These are phyloP conservation scores for Paragorgia papillata DNA, from an alignment of 92 coral and sea anemone species.

Conservation along the genomic window DNA sequence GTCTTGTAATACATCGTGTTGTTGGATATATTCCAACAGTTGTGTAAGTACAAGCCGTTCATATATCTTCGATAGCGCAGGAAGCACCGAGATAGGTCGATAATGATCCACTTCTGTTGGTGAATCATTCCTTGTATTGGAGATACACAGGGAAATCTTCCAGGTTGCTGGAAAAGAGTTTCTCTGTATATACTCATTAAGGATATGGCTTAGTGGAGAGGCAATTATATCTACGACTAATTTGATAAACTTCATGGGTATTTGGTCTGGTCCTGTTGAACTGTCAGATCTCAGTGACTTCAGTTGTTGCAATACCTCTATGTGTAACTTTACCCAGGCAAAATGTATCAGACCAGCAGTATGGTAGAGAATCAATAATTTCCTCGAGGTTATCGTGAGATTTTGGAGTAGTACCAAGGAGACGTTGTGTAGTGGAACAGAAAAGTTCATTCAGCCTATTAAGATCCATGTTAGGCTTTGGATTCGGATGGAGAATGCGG, in stretches of 20 bases:
- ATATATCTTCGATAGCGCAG: slow-evolving; percentile 46
- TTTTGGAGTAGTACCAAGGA: slow-evolving; percentile 5
- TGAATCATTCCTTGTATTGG: slow-evolving; percentile 39
- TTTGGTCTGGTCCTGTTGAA: not conserved
- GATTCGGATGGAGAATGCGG: slow-evolving; percentile 34
- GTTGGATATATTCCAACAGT: slow-evolving; percentile 51
- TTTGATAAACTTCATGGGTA: slow-evolving; percentile 3
- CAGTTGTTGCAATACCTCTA: slow-evolving; percentile 30
- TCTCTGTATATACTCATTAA: slow-evolving; percentile 28
- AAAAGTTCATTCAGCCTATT: slow-evolving; percentile 17
- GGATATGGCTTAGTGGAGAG: slow-evolving; percentile 47
- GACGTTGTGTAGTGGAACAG: slow-evolving; percentile 25
- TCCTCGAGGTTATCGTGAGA: slow-evolving; percentile 15
- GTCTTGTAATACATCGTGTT: slow-evolving; percentile 7
- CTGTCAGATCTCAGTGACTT: not conserved
- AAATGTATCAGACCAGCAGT: not conserved
- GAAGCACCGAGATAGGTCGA: slow-evolving; percentile 54
- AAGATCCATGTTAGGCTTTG: slow-evolving; percentile 18
- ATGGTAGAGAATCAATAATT: slow-evolving; percentile 13
- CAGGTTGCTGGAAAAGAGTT: slow-evolving; percentile 50
- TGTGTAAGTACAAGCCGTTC: slow-evolving; percentile 51
- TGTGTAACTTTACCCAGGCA: not conserved
- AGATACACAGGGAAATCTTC: slow-evolving; percentile 33
- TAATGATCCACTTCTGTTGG: slow-evolving; percentile 35
- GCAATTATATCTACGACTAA: slow-evolving; percentile 32